Evolutionary conservation across 2,797 vertebrate species (phyloP), one percentile per base, ranked within the genome.

Genomic region (Tokudaia muenninki): DNA sequence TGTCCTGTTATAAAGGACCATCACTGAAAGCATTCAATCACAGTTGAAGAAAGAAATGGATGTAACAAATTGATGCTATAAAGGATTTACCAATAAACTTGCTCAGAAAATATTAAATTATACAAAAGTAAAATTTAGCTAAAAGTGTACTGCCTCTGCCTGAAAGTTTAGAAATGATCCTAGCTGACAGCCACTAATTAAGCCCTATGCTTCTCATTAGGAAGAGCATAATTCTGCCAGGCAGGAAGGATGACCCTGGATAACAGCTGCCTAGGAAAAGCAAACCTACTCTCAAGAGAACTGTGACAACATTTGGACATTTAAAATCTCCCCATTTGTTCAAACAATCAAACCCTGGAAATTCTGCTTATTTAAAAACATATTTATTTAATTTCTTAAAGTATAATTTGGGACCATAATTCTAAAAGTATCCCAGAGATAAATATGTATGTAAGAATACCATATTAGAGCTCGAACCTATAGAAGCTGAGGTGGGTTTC

Each of bases 11-110:
- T 63, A 37, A 94, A 91, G 2, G 47, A 26, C 44, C 31, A n/a
- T 97, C n/a, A 92, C 37, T 80, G 57, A 97, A 92, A 50, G 19
- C 8, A 87, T 65, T 19, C 37, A 92, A 61, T 34, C 21, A 87
- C 34, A 94, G 19, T 70, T 52, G 47, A 87, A 70, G 83, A 87
- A 87, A 65, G 44, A 47, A 87, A 87, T 52, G 12, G 17, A 70
- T 22, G 31, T 70, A 87, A 87, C 52, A 87, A 67, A 37, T 14
- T 70, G 83, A 87, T 87, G 34, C n/a, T 70, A 52, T n/a, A 52
- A 87, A 87, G 44, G 63, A 52, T n/a, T 70, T 44, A 31, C 47
- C 29, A 52, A 14, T 78, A 78, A 52, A 78, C 47, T 78, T 87
- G 31, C 7, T 52, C 31, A 52, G 31, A 52, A 87, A 70, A 87